Base-by-base conservation (phyloP, 2,113 vertebrate genomes). In the Micromys minutus region DNA sequence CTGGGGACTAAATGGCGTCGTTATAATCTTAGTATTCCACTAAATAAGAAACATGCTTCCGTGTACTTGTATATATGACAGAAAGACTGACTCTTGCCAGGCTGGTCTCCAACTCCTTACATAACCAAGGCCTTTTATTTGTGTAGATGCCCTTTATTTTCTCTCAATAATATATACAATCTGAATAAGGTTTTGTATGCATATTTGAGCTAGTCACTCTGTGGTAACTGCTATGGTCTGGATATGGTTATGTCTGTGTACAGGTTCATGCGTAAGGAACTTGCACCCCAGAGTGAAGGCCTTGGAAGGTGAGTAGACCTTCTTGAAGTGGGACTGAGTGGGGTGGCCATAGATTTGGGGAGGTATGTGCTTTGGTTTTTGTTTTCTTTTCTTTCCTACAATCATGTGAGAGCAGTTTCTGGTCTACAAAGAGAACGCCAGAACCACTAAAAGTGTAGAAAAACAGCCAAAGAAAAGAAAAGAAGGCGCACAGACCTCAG, bases 131-230 rank as follows among this genome's bases (percentile, higher is more conserved):
- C 19, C 90, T 26, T 39, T 67, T n/a, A 88, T 80, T 86, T 83
- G 67, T 52, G 71, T 85, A 93, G 50, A 79, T 59, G 57, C 67
- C 50, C 80, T 93, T 90, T 94, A 65, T 77, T 74, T 55, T 72
- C 45, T 94, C 86, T 83, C 88, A 91, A 52, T 83, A 83, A 83
- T n/a, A 69, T n/a, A 45, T 29, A 90, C 52, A 36, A 67, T 79
- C 85, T 52, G 61, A n/a, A 87, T 19, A 42, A 93, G 42, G 3
- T 55, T 84, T 83, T 91, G 34, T 72, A 47, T 36, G 72, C 13
- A 15, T 31, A 63, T 72, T 5, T 77, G 36, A 95, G 69, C 50
- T 67, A 29, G 16, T 45, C 39, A 77, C 79, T n/a, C n/a, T 72
- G 24, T 5, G 5, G 36, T 50, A 92, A 79, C 92, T 45, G 52